Evolutionary conservation across 2,113 vertebrate genomes (phyloP).

Genomic region (Echinops telfairi): DNA sequence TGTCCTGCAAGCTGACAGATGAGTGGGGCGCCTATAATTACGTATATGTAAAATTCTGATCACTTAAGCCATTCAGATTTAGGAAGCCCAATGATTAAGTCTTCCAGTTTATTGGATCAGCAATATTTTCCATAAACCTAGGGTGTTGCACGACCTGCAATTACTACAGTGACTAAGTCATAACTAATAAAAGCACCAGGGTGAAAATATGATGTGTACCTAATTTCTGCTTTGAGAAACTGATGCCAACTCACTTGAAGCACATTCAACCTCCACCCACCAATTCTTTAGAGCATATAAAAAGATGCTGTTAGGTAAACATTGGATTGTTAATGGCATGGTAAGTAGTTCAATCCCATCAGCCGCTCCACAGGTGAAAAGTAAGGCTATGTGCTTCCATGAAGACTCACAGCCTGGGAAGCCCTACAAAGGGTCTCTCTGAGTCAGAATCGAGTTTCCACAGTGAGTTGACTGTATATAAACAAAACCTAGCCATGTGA

Average conservation of each 20-base stretch:
- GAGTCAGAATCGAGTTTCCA: too few species aligned
- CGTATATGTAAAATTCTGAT: conserved; percentile 31
- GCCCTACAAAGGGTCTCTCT: too few species aligned
- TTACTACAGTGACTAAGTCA: background rate
- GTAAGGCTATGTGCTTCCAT: too few species aligned
- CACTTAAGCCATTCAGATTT: conserved; percentile 28
- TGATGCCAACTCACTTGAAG: background rate
- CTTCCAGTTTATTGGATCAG: background rate
- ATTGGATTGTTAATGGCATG: too few species aligned
- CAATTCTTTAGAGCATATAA: background rate
- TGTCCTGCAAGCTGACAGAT: too few species aligned
- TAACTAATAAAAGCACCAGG: background rate
- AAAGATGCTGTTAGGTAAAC: too few species aligned
- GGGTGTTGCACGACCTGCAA: background rate
- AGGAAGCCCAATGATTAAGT: background rate
- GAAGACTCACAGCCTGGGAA: too few species aligned
- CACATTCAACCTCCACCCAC: background rate
- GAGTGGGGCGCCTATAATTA: too few species aligned
- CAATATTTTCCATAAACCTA: background rate
- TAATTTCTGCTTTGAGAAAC: conserved; percentile 18
- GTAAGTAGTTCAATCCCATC: too few species aligned
- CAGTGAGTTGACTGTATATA: background rate
- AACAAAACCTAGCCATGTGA: background rate
- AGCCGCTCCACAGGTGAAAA: too few species aligned
- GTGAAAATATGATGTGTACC: conserved; percentile 8